phyloP scores from a whole-genome alignment of 2,888 invertebrate species.

The Drosophila pegasa region DNA sequence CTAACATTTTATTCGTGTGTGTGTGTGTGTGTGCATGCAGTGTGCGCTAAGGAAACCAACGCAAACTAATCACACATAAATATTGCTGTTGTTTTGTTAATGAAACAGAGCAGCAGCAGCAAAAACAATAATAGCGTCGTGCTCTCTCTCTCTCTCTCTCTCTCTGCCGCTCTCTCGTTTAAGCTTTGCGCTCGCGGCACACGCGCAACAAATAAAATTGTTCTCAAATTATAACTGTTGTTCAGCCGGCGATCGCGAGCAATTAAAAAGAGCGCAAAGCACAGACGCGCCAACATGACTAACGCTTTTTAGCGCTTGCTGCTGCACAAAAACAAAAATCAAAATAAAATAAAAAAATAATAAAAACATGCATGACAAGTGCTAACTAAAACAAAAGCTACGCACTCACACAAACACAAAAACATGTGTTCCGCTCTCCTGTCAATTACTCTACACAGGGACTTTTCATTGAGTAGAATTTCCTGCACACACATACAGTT shows the following conservation, averaged over 20 bases:
- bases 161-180: constrained; percentile 19
- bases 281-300: constrained; percentile 50
- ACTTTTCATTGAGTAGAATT: constrained; percentile 4
- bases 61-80: constrained; percentile 69
- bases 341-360: constrained; percentile 20
- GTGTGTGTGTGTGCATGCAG: constrained; percentile 45
- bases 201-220: constrained; percentile 37
- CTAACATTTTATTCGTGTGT: constrained; percentile 24
- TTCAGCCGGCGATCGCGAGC: constrained; percentile 72
- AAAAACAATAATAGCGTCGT: constrained; percentile 24
- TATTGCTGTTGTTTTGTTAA: constrained; percentile 72
- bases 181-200: constrained; percentile 33
- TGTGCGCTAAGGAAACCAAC: constrained; percentile 52
- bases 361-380: constrained; percentile 30
- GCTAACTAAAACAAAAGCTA: constrained; percentile 21
- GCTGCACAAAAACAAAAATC: constrained; percentile 10
- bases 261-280: constrained; percentile 56
- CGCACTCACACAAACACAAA: not conserved
- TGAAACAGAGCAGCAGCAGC: constrained; percentile 67
- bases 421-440: constrained; percentile 5
- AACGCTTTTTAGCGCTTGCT: constrained; percentile 50
- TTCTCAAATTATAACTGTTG: constrained; percentile 76
- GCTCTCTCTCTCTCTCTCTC: constrained; percentile 13
- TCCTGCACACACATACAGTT: too few relatives aligned
- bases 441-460: not conserved